These are phyloP conservation scores for Polia nebulosa DNA, from an alignment of 2,888 invertebrate species.

Conservation along the genomic window DNA sequence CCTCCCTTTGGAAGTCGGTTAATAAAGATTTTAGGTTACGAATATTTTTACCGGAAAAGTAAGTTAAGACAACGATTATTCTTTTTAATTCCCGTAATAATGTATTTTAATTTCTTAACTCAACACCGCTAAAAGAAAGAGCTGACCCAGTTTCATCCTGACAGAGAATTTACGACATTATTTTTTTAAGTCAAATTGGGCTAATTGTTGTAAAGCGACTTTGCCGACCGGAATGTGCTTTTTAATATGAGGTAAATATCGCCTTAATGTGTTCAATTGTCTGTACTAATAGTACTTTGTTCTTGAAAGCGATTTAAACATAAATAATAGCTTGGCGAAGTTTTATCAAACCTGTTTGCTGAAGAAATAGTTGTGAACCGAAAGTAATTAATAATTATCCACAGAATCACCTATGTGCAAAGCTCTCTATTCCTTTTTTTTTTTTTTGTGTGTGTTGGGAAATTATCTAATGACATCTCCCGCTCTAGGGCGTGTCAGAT, in stretches of 20 bases:
- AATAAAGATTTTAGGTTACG: neutral
- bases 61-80: neutral
- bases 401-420: no score
- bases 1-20: no score
- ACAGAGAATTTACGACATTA: constrained; percentile 14
- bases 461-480: no score
- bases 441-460: no score
- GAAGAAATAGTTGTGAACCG: no score
- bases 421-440: no score
- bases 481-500: no score
- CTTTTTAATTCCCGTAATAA: constrained; percentile 6
- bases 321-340: no score
- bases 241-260: neutral
- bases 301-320: constrained; percentile 17
- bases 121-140: constrained; percentile 7
- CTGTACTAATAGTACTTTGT: constrained; percentile 13
- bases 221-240: constrained; percentile 18
- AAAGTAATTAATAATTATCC: no score
- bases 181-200: constrained; percentile 35
- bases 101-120: constrained; percentile 1
- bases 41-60: neutral
- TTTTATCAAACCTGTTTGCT: no score
- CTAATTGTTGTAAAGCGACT: constrained; percentile 51
- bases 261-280: constrained; percentile 16
- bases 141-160: constrained; percentile 30